Conservation (phyloP, 2,797 vertebrate species). For the Pelodytes ibericus region DNA sequence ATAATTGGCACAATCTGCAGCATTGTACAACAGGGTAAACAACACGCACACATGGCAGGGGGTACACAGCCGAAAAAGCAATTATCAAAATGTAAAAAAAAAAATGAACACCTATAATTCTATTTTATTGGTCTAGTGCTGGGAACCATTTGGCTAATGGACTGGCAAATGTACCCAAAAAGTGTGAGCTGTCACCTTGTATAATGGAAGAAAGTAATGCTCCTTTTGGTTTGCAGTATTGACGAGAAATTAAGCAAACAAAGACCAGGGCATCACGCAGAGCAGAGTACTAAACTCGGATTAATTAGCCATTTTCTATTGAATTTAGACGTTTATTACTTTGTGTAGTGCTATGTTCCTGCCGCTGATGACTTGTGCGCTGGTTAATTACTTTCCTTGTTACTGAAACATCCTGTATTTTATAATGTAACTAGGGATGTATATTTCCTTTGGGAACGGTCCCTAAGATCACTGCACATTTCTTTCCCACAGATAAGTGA, state of each 20-base stretch:
- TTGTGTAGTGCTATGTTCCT: background rate
- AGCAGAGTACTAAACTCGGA: background rate
- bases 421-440: background rate
- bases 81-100: background rate
- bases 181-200: background rate
- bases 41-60: too few species aligned
- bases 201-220: background rate
- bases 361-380: background rate
- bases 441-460: background rate
- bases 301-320: slow-evolving; percentile 9
- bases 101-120: background rate
- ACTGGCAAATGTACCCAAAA: background rate
- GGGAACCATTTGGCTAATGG: background rate
- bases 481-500: too few species aligned
- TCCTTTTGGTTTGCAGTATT: background rate
- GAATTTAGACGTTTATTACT: background rate
- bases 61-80: too few species aligned
- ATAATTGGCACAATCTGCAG: too few species aligned
- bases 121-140: background rate
- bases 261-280: background rate
- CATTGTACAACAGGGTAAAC: too few species aligned
- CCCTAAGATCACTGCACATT: too few species aligned
- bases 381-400: slow-evolving; percentile 6
- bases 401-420: background rate
- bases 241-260: background rate